Evolutionary conservation across 2,113 vertebrate species (phyloP).

Genomic region (Chloropsis hardwickii): DNA sequence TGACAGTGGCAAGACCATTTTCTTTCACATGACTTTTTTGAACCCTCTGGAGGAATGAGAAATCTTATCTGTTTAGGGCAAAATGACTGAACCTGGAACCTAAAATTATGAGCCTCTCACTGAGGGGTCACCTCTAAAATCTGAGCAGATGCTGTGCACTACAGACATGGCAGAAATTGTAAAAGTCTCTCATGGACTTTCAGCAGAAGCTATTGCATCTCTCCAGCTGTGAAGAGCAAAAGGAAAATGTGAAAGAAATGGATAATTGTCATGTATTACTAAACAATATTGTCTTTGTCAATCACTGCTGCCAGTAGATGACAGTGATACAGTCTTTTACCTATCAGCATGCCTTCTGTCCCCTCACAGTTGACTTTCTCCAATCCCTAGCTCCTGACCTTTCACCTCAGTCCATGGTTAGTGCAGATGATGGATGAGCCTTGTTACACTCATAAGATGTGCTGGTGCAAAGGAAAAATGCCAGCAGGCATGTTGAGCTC

Average conservation of each 20-base stretch:
- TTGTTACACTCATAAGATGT: constrained; percentile 12
- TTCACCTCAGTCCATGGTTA: constrained; percentile 27
- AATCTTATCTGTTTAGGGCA: not conserved
- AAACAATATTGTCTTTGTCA: not conserved
- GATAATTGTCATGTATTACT: not conserved
- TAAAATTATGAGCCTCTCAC: not conserved
- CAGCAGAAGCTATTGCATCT: not conserved
- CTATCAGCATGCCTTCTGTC: constrained; percentile 7
- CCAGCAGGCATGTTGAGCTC: not conserved
- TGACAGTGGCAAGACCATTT: not conserved
- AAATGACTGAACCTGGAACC: not conserved
- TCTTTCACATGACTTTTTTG: not conserved
- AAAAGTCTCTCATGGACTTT: not conserved
- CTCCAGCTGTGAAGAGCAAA: not conserved
- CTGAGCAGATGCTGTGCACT: not conserved
- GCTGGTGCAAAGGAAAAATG: not conserved
- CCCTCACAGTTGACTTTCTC: constrained; percentile 15
- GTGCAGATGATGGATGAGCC: constrained; percentile 49
- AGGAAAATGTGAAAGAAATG: not conserved
- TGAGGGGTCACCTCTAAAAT: not conserved
- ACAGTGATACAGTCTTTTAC: constrained; percentile 18
- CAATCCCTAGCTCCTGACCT: constrained; percentile 20
- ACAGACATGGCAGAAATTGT: not conserved
- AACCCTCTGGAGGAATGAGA: not conserved
- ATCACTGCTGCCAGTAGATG: not conserved